Evolutionary conservation across 1,140 invertebrate genomes (phyloP), one percentile per base, ranked within the genome.

Genomic region (Octopus sinensis): DNA sequence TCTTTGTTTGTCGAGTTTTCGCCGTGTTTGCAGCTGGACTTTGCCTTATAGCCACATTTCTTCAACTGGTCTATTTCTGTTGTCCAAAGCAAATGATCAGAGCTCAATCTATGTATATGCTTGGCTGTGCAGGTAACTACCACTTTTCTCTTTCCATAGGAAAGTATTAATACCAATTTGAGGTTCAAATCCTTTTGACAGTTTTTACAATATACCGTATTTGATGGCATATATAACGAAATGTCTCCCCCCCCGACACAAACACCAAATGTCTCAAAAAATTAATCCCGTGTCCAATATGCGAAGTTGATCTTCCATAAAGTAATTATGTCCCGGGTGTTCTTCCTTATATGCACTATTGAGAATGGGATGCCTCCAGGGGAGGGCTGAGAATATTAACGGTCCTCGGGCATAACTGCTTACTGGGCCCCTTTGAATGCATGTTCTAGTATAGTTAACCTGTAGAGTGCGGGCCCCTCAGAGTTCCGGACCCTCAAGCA

Each of bases 1-100:
- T 77, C 52, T 77, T 77, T 51, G 52, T 77, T 51, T 77, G 76
- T 51, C 23, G 52, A 77, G 43, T 77, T 13, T 77, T 77, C 43
- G 76, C 30, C 4, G 0, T 53, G 52, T 77, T 77, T 53, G 76
- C 76, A 4, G 43, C 52, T 12, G 13, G 30, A 6, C 23, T 77
- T 6, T 77, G 76, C 23, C 6, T 23, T 9, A 10, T 77, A 51
- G 30, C 76, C 17, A 51, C 52, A 6, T 9, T 77, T 6, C 30
- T 77, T 43, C 76, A 77, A 52, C 76, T 77, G 12, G 4, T 77
- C 30, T 77, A 52, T 17, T 77, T 77, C 23, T 77, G 76, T 17
- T 77, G 17, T 51, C 23, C 30, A 17, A 77, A 77, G 52, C 17
- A 13, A 53, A 77, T 77, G 4, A 43, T 77, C 17, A n/a, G 76